Base-by-base conservation (phyloP, 2,113 vertebrate species). In the Lipophrys pholis region DNA sequence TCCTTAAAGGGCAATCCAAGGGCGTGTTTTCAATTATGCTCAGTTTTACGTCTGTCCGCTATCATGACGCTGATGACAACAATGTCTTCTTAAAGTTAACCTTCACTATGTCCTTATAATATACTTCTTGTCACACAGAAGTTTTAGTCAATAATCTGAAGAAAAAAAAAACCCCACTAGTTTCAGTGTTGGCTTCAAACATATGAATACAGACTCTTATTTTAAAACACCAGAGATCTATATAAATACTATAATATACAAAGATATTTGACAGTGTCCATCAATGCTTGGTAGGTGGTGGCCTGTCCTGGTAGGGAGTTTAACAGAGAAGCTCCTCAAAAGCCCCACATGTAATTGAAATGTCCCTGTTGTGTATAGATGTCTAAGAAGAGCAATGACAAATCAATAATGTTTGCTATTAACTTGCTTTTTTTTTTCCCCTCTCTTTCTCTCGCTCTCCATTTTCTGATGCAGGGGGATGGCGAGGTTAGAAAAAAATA, bases 361-460 rank as follows among this genome's bases (percentile, higher is more conserved):
- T 89, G 78, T 81, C 88, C 83, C 82, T 77, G 77, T 78, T 84
- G 86, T 85, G 72, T 83, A 80, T 76, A 72, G 77, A 87, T 82
- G 46, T 84, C 78, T 75, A 30, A 62, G 60, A 84, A 67, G 78
- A 87, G 76, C 43, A 82, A 91, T 87, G 82, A 87, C 80, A 86
- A 92, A 92, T 92, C 91, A 87, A 92, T 92, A 90, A 85, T 73
- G 73, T 76, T 78, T 8, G 72, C 82, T 82, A 86, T 90, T 87
- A 88, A 81, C 79, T 83, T 81, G 73, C 80, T 60, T 43, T 81
- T 65, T n/a, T n/a, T n/a, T n/a, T n/a, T n/a, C n/a, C n/a, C n/a
- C n/a, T n/a, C n/a, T n/a, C n/a, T n/a, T 75, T 68, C 21, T 57
- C 46, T 48, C 15, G 53, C 3, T 42, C 50, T 43, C 21, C 21